Evolutionary conservation across 2,797 vertebrate species (phyloP).

Genomic region (Tenualosa thibaudeaui): DNA sequence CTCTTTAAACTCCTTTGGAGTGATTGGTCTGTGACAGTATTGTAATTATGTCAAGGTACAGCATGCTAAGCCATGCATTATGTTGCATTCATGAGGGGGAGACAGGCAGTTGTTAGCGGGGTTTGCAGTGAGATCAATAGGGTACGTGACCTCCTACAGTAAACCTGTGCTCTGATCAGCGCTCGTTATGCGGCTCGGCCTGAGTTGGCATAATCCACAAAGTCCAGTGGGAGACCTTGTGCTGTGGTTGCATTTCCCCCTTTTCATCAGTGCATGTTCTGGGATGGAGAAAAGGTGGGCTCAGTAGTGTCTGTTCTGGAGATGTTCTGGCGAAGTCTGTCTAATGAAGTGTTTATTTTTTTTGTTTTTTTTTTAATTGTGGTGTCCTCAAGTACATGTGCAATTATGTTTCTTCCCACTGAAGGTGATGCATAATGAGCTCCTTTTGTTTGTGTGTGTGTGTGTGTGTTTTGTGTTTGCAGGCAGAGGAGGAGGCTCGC

Average conservation of each 20-base stretch:
- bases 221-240: not conserved
- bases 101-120: not conserved
- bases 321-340: no score
- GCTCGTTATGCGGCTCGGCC: not conserved
- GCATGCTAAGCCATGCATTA: not conserved
- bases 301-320: not conserved
- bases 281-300: not conserved
- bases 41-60: not conserved
- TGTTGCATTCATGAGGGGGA: not conserved
- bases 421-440: not conserved
- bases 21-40: not conserved
- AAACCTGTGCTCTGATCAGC: not conserved
- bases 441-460: not conserved
- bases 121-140: not conserved
- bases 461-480: conserved; percentile 25
- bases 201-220: not conserved
- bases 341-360: no score
- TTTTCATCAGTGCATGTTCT: not conserved
- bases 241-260: not conserved
- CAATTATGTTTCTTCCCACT: no score
- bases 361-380: not conserved
- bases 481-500: conserved; percentile 96
- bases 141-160: not conserved
- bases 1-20: not conserved
- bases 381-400: not conserved